Percentiles rank a stretch among this genome's conserved stretches.
These are phyloP conservation scores for Drosophila orena DNA, from an alignment of 1,140 invertebrate species.

Conservation along the genomic window DNA sequence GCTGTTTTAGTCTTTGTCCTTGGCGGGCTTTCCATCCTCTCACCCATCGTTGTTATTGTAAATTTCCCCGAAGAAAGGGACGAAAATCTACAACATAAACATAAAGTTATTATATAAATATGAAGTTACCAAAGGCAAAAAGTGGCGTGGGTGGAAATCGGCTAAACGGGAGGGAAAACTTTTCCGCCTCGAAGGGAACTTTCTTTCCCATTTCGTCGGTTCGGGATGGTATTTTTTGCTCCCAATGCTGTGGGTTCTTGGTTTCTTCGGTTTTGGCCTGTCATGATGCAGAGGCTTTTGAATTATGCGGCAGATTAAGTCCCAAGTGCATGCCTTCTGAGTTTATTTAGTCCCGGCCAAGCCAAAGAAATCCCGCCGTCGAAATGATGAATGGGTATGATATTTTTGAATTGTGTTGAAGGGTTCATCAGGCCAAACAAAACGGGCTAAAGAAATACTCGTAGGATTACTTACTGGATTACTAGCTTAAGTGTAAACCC, in stretches of 20 bases:
- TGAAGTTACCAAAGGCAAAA: slow-evolving; percentile 58
- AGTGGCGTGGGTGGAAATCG: slow-evolving; percentile 14
- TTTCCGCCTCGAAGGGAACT: slow-evolving; percentile 51
- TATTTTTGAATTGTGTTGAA: slow-evolving; percentile 33
- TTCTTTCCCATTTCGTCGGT: slow-evolving; percentile 36
- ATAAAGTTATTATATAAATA: slow-evolving; percentile 82
- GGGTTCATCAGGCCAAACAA: slow-evolving; percentile 40
- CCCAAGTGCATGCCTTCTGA: slow-evolving; percentile 66
- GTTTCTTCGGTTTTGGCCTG: slow-evolving; percentile 49
- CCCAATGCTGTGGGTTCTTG: slow-evolving; percentile 14
- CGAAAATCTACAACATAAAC: slow-evolving; percentile 78
- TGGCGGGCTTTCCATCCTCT: slow-evolving; percentile 40
- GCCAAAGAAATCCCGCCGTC: slow-evolving; percentile 14
- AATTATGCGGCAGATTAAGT: slow-evolving; percentile 79
- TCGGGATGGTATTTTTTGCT: slow-evolving; percentile 7
- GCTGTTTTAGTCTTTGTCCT: slow-evolving; percentile 53
- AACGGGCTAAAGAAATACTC: not conserved
- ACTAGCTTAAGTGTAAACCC: not conserved
- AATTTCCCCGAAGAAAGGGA: slow-evolving; percentile 13
- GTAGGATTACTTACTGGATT: not conserved
- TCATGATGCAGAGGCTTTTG: slow-evolving; percentile 56
- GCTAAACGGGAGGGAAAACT: slow-evolving; percentile 50
- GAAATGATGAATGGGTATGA: slow-evolving; percentile 44
- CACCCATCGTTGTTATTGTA: slow-evolving; percentile 24
- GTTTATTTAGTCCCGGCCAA: slow-evolving; percentile 59